Base-by-base conservation (phyloP, 2,888 invertebrate genomes). In the Plutella xylostella region DNA sequence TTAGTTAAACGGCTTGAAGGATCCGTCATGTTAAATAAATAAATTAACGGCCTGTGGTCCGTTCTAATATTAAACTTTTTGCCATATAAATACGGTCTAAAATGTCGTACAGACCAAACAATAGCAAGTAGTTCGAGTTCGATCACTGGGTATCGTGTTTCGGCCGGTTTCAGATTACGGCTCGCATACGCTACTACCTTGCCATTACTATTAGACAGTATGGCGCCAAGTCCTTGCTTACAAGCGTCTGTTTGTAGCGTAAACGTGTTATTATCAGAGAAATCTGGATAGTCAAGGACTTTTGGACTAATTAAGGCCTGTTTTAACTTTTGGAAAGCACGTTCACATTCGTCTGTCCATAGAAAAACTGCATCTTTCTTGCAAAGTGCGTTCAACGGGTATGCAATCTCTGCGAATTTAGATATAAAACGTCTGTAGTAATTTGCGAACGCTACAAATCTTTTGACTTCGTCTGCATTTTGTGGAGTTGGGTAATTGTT, bases 301-400 rank as follows among this genome's bases (percentile, higher is more conserved):
- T 1, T 2, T 19, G 37, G 6, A 4, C 3, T 4, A 2, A 37
- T 18, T 18, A 37, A 18, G 3, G 18, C 19, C 6, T 2, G 1
- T 37, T 37, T 7, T 18, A 37, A 18, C 11, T 17, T 19, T 17
- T 19, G 2, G n/a, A 37, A 37, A 2, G 19, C 17, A 5, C 2
- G 7, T 3, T 37, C 19, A 37, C 37, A 37, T 19, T 37, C 5
- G 11, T 17, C 9, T 1, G 2, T 37, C 37, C 37, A 37, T 2
- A 3, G 4, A 18, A 37, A 37, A 1, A 5, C 9, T 12, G 12
- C 37, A 17, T 37, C 6, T 48, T 54, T 52, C 31, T 34, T 46
- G 31, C 28, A 40, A 40, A 54, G 47, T 25, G 20, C 39, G 46
- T 54, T 52, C 9, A 54, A 39, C 7, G 48, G 49, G 4, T 21